Base-by-base conservation (phyloP, 2,797 vertebrate genomes). In the Anguilla pacifica region DNA sequence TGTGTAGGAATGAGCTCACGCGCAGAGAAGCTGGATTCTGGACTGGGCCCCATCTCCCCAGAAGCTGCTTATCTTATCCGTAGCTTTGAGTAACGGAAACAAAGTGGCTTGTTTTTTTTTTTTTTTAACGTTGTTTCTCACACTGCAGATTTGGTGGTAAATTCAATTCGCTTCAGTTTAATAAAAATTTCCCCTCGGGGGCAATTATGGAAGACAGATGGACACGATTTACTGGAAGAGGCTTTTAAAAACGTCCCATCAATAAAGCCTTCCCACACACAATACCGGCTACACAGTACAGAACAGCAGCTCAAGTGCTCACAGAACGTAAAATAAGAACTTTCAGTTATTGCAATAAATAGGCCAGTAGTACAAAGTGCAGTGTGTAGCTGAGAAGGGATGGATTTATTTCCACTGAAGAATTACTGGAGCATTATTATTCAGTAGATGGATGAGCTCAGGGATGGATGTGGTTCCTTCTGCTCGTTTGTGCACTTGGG, bases 391-490 rank as follows among this genome's bases (percentile, higher is more conserved):
- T 99, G 98, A 98, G 92, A 84, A 97, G 97, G n/a, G 95, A 96
- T 35, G 97, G 97, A 86, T 97, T 98, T 88, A 94, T 94, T 15
- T 95, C 95, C 0, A 95, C 94, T 91, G 98, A 98, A 88, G 97
- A 96, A 92, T 96, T 93, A 0, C 97, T 97, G 43, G 97, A 96
- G 89, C 97, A 97, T 67, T 67, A 67, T 67, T 67, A n/a, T n/a
- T n/a, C 61, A 22, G 61, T 25, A n/a, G 61, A 67, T 67, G 22
- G 61, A 67, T 17, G 90, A 96, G 97, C 85, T 98, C 98, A 91
- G 97, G 96, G 19, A 95, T 99, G 25, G 97, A 99, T 95, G 97
- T 98, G 90, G 97, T 97, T 0, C 3, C 98, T 98, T 0, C 97
- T 99, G 91, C 96, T 96, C 0, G 95, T 98, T 91, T 97, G n/a